Evolutionary conservation across 2,888 invertebrate species (phyloP).

Genomic region (Oscheius sp.): DNA sequence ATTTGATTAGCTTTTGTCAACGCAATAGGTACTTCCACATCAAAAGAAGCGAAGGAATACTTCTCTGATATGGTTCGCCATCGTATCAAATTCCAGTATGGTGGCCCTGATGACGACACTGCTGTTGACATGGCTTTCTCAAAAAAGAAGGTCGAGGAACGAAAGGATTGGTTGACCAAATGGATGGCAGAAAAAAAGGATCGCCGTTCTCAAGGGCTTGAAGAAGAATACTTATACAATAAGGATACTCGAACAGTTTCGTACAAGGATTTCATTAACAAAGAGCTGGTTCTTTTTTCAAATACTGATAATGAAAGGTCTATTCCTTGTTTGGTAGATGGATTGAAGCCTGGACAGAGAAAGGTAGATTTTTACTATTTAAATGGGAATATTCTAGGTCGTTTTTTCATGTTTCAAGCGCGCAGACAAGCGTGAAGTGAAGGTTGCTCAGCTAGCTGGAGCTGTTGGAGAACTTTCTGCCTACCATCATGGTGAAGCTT

Average conservation of each 20-base stretch:
- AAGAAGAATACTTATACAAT: slow-evolving; percentile 66
- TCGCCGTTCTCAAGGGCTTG: slow-evolving; percentile 49
- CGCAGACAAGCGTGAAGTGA: slow-evolving; percentile 92
- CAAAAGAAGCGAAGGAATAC: slow-evolving; percentile 98
- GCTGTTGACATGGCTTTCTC: slow-evolving; percentile 93
- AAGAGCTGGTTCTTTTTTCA: slow-evolving; percentile 67
- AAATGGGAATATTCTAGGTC: slow-evolving; percentile 39
- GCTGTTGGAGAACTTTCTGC: slow-evolving; percentile 96
- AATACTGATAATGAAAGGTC: slow-evolving; percentile 76
- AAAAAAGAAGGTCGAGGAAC: slow-evolving; percentile 89
- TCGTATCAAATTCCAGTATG: slow-evolving; percentile 76
- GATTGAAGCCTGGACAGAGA: slow-evolving; percentile 95
- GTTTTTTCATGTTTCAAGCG: slow-evolving; percentile 85
- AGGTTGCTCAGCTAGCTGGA: slow-evolving; percentile 96
- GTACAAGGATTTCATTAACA: slow-evolving; percentile 66
- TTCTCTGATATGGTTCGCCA: slow-evolving; percentile 91
- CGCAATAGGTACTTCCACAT: slow-evolving; percentile 98
- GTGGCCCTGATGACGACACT: slow-evolving; percentile 87
- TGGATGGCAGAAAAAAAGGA: slow-evolving; percentile 83
- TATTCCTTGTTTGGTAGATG: slow-evolving; percentile 77
- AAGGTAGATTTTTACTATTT: slow-evolving; percentile 72
- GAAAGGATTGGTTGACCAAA: slow-evolving; percentile 94
- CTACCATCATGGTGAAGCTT: slow-evolving; percentile 95
- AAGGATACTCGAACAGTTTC: slow-evolving; percentile 62
- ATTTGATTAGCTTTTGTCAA: background rate